Percentiles rank a stretch among this genome's conserved stretches.
Conservation (phyloP, 2,797 vertebrate species). For the Helarctos malayanus region DNA sequence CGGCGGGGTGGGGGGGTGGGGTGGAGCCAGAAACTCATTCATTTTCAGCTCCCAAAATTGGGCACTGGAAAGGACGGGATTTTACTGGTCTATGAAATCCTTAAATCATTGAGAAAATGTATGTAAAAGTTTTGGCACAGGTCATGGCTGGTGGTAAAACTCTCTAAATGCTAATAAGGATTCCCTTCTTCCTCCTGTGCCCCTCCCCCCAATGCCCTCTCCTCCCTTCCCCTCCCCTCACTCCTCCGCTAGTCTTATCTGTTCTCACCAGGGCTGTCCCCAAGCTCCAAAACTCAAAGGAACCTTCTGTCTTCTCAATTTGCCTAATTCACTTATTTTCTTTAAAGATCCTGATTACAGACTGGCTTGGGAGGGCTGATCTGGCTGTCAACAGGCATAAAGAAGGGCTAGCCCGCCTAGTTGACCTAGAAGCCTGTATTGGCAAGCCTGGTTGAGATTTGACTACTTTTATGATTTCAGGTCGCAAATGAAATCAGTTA, state of each 20-base stretch:
- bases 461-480: not conserved
- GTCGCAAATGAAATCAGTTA: not conserved
- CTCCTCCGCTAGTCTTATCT: not conserved
- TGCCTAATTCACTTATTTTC: conserved; percentile 42
- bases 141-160: not conserved
- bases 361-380: not conserved
- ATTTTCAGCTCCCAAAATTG: not conserved
- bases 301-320: not conserved
- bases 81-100: not conserved
- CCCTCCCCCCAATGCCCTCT: not conserved
- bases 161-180: not conserved
- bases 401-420: not conserved
- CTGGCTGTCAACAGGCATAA: not conserved
- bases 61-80: not conserved
- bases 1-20: too few species aligned
- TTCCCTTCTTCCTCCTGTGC: too few species aligned
- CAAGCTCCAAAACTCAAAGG: not conserved
- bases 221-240: too few species aligned
- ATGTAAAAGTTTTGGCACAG: not conserved
- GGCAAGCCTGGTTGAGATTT: too few species aligned
- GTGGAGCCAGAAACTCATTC: not conserved
- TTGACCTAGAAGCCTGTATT: not conserved
- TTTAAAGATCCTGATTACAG: not conserved
- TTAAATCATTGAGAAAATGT: not conserved
- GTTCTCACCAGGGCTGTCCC: not conserved